Percentiles rank a stretch among this genome's conserved stretches.
Conservation (phyloP, 1,140 invertebrate genomes). For the Drosophila asahinai region DNA sequence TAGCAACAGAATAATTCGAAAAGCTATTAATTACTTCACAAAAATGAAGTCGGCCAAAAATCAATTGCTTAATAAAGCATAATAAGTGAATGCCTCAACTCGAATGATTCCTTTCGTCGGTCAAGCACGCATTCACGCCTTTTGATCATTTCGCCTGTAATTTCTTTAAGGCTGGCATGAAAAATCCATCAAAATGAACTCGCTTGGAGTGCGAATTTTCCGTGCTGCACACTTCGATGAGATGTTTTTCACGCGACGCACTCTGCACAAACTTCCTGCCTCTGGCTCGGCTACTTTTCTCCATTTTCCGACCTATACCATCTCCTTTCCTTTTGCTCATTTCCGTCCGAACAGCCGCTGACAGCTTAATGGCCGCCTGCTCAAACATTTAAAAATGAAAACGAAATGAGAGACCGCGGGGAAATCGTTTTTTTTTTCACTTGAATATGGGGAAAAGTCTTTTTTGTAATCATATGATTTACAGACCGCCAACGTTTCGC, state of each 20-base stretch:
- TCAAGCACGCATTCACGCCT: conserved; percentile 36
- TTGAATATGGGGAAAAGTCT: conserved; percentile 44
- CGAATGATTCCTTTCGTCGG: conserved; percentile 16
- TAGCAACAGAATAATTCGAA: conserved; percentile 1
- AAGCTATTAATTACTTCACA: conserved; percentile 4
- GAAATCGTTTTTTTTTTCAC: conserved; percentile 40
- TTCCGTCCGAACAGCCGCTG: conserved; percentile 60
- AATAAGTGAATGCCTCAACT: conserved; percentile 37
- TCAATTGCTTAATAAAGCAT: conserved; percentile 58
- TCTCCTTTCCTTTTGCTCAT: conserved; percentile 33
- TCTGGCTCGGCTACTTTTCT: conserved; percentile 15
- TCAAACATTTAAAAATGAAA: conserved; percentile 61
- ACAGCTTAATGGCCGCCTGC: conserved; percentile 71
- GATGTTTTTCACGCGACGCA: conserved; percentile 64
- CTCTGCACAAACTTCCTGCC: conserved; percentile 56
- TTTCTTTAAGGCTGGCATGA: conserved; percentile 27
- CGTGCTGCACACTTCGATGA: conserved; percentile 25
- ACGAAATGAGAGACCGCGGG: conserved; percentile 20
- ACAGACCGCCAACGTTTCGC: conserved; percentile 45
- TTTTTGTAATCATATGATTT: conserved; percentile 74
- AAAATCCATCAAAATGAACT: conserved; percentile 58
- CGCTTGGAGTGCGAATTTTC: conserved; percentile 42
- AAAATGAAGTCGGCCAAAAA: conserved; percentile 6
- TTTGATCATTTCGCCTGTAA: conserved; percentile 9
- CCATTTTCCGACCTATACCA: conserved; percentile 41